Conservation (phyloP, 2,888 invertebrate genomes). For the Heliconius charithonia region DNA sequence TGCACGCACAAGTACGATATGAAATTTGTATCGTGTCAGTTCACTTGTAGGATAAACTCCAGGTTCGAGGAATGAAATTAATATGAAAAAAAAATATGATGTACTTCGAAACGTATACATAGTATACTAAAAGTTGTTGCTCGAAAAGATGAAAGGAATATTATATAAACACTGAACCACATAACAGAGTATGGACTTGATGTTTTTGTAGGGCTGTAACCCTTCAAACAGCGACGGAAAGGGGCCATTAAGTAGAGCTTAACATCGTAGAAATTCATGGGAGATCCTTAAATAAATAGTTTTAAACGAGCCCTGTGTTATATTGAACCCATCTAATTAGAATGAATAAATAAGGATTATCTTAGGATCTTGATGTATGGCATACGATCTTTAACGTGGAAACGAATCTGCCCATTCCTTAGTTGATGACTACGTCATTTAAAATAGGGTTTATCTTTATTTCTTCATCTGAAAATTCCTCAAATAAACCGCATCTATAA, state of each 20-base stretch:
- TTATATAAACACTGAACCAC: conserved; percentile 31
- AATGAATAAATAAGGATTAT: conserved; percentile 78
- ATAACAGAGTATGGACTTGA: conserved; percentile 34
- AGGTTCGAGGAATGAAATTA: conserved; percentile 25
- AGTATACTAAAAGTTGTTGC: conserved; percentile 14
- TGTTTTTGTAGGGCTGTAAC: conserved; percentile 46
- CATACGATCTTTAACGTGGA: conserved; percentile 40
- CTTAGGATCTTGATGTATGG: conserved; percentile 64
- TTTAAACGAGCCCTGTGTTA: conserved; percentile 54
- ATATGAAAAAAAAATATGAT: not conserved
- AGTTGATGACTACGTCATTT: conserved; percentile 19
- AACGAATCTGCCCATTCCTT: conserved; percentile 32
- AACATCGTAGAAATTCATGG: conserved; percentile 58
- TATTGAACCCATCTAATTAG: conserved; percentile 67
- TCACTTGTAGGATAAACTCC: conserved; percentile 43
- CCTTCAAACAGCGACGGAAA: conserved; percentile 56
- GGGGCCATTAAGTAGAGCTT: conserved; percentile 64
- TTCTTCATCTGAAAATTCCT: conserved; percentile 33
- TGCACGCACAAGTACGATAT: conserved; percentile 44
- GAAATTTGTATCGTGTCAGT: conserved; percentile 38
- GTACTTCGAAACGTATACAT: conserved; percentile 1
- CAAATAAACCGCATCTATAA: not conserved
- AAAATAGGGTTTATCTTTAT: conserved; percentile 31
- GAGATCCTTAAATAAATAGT: conserved; percentile 66
- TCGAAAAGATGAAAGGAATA: conserved; percentile 37